These are phyloP conservation scores for Triops longicaudatus DNA, from an alignment of 1,140 invertebrate species.

Conservation along the genomic window DNA sequence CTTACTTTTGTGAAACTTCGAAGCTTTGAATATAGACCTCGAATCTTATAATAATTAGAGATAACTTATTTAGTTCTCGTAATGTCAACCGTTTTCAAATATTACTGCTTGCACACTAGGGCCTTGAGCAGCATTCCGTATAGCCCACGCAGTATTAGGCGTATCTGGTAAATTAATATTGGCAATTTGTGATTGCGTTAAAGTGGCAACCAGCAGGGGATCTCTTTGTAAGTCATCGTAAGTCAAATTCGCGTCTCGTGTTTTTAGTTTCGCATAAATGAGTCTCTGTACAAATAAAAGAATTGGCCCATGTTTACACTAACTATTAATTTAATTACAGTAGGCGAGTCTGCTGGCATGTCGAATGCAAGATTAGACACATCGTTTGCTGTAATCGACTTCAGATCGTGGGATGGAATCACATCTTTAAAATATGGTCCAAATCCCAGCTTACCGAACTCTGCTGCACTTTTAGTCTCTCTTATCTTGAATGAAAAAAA, in stretches of 20 bases:
- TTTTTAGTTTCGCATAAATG: neutral
- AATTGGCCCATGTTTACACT: neutral
- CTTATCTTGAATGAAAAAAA: neutral
- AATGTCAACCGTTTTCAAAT: neutral
- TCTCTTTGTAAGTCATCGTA: slow-evolving; percentile 16
- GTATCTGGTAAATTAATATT: slow-evolving; percentile 19
- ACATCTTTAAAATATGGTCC: slow-evolving; percentile 6
- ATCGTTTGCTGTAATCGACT: neutral
- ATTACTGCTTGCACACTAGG: slow-evolving; percentile 20
- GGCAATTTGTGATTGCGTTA: slow-evolving; percentile 15
- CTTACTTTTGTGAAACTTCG: slow-evolving; percentile 16
- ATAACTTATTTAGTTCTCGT: neutral
- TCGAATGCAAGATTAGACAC: neutral
- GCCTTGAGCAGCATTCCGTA: slow-evolving; percentile 20
- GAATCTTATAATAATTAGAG: neutral
- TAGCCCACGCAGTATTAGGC: neutral
- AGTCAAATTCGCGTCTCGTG: neutral
- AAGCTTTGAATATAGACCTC: neutral
- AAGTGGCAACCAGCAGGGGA: slow-evolving; percentile 17
- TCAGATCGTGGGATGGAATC: neutral
- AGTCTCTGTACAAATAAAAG: slow-evolving; percentile 14
- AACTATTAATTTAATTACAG: slow-evolving; percentile 9
- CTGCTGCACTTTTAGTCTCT: neutral
- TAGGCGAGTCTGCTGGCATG: slow-evolving; percentile 21
- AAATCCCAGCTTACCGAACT: neutral